phyloP scores from a whole-genome alignment of 2,113 vertebrate genomes.

The Hipposideros armiger region DNA sequence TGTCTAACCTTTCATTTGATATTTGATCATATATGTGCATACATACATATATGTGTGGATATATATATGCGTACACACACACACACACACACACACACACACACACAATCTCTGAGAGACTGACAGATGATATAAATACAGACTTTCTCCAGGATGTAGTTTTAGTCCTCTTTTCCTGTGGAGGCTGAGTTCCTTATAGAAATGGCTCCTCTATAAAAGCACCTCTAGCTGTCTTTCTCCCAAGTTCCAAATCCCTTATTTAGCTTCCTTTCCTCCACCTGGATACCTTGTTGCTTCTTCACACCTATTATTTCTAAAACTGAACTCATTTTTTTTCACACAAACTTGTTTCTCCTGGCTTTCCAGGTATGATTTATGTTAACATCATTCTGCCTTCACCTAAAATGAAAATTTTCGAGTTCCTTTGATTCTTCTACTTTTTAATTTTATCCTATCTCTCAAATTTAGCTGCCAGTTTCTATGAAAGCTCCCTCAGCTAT shows the following conservation, averaged over 20 bases:
- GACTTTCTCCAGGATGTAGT: neutral
- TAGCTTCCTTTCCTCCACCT: neutral
- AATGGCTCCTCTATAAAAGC: neutral
- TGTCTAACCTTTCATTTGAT: neutral
- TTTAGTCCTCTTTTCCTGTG: neutral
- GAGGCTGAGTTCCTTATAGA: neutral
- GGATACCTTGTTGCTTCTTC: neutral
- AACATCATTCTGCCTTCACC: neutral
- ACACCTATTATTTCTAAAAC: neutral
- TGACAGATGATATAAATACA: neutral
- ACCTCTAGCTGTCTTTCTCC: neutral
- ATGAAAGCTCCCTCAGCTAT: neutral
- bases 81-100: neutral
- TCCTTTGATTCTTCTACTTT: neutral
- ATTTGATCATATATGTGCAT: neutral
- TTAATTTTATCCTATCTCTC: neutral
- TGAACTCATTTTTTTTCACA: neutral
- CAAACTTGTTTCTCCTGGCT: neutral
- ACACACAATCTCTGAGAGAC: neutral
- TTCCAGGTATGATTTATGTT: neutral
- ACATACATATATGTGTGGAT: neutral
- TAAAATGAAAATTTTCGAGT: neutral
- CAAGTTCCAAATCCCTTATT: neutral
- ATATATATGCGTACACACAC: neutral
- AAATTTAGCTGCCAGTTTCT: neutral